Base-by-base conservation (phyloP, 2,888 invertebrate species). In the Ornithoptera priamus region DNA sequence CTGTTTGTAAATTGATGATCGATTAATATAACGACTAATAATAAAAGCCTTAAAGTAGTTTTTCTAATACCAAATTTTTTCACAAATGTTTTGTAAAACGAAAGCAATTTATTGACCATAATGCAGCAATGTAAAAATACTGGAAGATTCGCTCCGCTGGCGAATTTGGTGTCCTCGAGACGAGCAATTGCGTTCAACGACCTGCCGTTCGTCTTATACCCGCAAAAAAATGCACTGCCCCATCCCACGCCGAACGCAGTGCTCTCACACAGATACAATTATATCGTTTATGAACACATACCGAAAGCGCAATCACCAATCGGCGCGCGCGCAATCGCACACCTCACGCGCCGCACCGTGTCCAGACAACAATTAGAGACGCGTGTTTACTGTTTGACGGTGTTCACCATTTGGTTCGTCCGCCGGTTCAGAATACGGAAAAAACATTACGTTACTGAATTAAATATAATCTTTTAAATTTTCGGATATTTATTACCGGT, bases 211-310 rank as follows among this genome's bases (percentile, higher is more conserved):
- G 88, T 91, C 87, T 90, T 83, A 78, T 79, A 83, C 80, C 82
- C 85, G 89, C 91, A 92, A 92, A 92, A 46, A 92, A 92, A 90
- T 92, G 91, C 90, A 92, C 81, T 88, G 90, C 82, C 85, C 84
- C 90, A 86, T 88, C 91, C 90, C 91, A 90, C 92, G 87, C 85
- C 82, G 83, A 89, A 88, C 87, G 85, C 86, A 88, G 82, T 84
- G 85, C 87, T 81, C 86, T 85, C 87, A 87, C 88, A 86, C 77
- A 79, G 80, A 76, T 74, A 75, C 75, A 79, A 75, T 80, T 80
- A 81, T 76, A 80, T 75, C 80, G 77, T 81, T 80, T 78, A 80
- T 80, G 78, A 79, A 81, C 82, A 85, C 83, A 83, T 79, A 80
- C 80, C 76, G 76, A 81, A 80, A 81, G 79, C 78, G 81, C 80